Evolutionary conservation across 2,113 vertebrate genomes (phyloP).

Genomic region (Porphyrio hochstetteri): DNA sequence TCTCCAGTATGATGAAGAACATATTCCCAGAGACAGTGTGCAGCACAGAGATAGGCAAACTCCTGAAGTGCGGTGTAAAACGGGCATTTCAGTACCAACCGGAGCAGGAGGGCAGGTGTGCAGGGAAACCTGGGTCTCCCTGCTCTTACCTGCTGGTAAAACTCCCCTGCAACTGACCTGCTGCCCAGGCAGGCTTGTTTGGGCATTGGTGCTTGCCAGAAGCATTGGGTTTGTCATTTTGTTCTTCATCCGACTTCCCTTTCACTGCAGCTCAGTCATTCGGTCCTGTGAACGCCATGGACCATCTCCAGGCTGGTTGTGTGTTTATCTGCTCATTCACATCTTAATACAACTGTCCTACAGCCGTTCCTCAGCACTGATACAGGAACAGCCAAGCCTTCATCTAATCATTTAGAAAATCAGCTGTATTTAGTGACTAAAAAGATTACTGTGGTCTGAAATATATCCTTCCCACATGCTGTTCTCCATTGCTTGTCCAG

Average conservation of each 20-base stretch:
- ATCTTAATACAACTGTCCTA: background rate
- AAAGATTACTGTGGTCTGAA: conserved; percentile 51
- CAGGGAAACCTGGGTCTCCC: fast-evolving
- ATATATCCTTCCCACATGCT: conserved; percentile 45
- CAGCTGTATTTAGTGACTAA: conserved; percentile 51
- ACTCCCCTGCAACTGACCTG: background rate
- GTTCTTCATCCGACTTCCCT: background rate
- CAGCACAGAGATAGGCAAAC: background rate
- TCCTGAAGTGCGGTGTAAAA: background rate
- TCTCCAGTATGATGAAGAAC: background rate
- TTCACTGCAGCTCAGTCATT: fast-evolving
- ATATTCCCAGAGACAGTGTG: background rate
- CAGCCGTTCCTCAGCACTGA: background rate
- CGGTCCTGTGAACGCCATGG: fast-evolving
- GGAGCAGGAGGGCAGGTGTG: background rate
- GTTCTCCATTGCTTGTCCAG: conserved; percentile 40
- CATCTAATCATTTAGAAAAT: conserved; percentile 18
- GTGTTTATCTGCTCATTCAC: background rate
- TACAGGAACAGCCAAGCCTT: background rate
- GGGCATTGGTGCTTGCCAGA: fast-evolving
- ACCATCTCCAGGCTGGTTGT: background rate
- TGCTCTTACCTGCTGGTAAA: background rate
- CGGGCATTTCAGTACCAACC: background rate
- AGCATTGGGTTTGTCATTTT: background rate
- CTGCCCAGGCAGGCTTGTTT: background rate